These are phyloP conservation scores for Thryonomys swinderianus DNA, from an alignment of 2,113 vertebrate genomes.

Conservation along the genomic window DNA sequence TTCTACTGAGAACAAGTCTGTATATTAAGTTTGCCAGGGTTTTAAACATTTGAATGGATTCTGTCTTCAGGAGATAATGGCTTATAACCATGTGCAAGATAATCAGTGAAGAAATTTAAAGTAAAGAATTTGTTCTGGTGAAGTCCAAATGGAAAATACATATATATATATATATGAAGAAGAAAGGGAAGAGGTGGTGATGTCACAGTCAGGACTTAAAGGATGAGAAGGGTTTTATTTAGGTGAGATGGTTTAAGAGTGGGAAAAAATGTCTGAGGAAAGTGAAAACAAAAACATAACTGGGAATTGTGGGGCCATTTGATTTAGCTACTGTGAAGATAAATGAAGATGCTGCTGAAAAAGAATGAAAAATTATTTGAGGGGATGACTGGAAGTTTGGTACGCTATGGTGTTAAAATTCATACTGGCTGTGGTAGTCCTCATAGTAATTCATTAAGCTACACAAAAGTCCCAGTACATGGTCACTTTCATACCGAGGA, in stretches of 20 bases:
- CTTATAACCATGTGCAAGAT: not conserved
- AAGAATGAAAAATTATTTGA: not conserved
- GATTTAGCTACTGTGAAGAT: not conserved
- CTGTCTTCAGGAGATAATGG: not conserved
- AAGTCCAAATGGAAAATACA: not conserved
- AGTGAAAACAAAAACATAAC: not conserved
- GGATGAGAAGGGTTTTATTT: not conserved
- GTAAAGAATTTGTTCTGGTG: not conserved
- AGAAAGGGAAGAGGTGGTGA: not conserved
- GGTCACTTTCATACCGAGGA: not conserved
- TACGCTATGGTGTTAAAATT: not conserved
- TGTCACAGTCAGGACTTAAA: not conserved
- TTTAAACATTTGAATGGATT: not conserved
- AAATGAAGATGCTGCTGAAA: not conserved
- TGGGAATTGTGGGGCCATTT: not conserved
- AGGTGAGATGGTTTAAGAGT: not conserved
- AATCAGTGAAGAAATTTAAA: not conserved
- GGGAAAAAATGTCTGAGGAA: not conserved
- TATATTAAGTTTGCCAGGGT: not conserved
- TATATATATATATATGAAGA: too few relatives aligned
- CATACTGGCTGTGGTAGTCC: rapidly evolving
- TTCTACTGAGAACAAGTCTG: not conserved
- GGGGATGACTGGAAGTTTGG: not conserved
- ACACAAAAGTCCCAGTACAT: not conserved
- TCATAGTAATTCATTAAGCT: not conserved